A percentile compares a stretch with the other conserved stretches of the same genome.
Conservation (phyloP, 2,797 vertebrate genomes). For the Pitangus sulphuratus region DNA sequence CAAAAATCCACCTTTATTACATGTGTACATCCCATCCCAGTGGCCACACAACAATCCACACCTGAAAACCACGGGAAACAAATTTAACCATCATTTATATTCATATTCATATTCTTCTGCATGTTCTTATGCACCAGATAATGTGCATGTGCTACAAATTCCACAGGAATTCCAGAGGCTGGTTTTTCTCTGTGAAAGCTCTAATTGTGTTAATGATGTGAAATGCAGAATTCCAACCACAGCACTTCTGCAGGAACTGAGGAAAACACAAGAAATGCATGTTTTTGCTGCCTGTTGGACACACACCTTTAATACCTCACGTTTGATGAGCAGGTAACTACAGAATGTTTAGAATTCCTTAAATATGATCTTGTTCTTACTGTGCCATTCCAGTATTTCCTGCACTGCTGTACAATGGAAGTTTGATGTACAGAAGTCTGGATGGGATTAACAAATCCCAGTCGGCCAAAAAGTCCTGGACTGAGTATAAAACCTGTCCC, state of each 20-base stretch:
- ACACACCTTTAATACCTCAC: neutral
- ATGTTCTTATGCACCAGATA: too few species aligned
- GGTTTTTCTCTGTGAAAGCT: neutral
- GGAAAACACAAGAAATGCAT: neutral
- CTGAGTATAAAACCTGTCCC: neutral
- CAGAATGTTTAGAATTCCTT: neutral
- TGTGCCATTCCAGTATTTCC: neutral
- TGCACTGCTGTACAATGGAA: neutral
- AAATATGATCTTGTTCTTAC: too few species aligned
- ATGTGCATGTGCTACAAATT: neutral
- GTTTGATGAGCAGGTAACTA: neutral
- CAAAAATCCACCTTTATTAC: neutral
- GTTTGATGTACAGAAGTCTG: neutral
- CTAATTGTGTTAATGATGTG: neutral
- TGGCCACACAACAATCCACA: neutral
- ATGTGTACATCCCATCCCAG: neutral
- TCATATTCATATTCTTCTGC: too few species aligned
- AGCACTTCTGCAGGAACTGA: neutral
- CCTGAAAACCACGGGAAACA: neutral
- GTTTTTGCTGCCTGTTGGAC: neutral
- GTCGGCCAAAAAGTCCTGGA: neutral
- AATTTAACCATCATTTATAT: fast-evolving
- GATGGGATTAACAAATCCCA: neutral
- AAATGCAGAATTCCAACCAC: neutral
- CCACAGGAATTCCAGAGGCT: neutral